Base-by-base conservation (phyloP, 2,113 vertebrate species). In the Hippoglossus stenolepis region DNA sequence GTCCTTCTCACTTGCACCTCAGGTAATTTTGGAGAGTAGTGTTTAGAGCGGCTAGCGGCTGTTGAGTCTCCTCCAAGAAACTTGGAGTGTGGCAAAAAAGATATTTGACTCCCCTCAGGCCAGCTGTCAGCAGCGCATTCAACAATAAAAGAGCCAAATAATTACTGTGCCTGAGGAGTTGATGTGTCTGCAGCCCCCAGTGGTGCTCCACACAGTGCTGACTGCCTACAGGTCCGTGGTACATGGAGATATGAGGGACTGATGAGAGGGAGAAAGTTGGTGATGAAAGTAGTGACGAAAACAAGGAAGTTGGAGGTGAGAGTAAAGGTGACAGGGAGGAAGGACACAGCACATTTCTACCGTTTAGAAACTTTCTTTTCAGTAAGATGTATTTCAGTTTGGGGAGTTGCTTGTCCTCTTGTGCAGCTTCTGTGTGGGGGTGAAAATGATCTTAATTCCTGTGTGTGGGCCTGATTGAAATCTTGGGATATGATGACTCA, bases 61-160 rank as follows among this genome's bases (percentile, higher is more conserved):
- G 80, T 65, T 75, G 70, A 72, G 85, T 69, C 59, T 82, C 72
- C 77, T 89, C 75, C 66, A 88, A 88, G 77, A 86, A 90, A 88
- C 71, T 84, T 84, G 15, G 47, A 51, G 47, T 82, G 79, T 70
- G 66, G 62, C 57, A 73, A 77, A 80, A 80, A 84, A 85, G 21
- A 84, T 70, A 85, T 85, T 83, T 86, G 79, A 82, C 72, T 90
- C 82, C 85, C 89, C 76, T 68, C 28, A 57, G 51, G 91, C 77
- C 73, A 11, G 84, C 65, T 65, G 54, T 83, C 86, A 86, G 88
- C 87, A 78, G 81, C 47, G 35, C 85, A 86, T 85, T 90, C 86
- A 85, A 87, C 85, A 89, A 88, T 91, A 87, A 92, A 92, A 89
- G 85, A 80, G 85, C 78, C 89, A 86, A 90, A 92, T 91, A 91